Conservation (phyloP, 2,888 invertebrate species). For the Sphaerophoria rueppellii region DNA sequence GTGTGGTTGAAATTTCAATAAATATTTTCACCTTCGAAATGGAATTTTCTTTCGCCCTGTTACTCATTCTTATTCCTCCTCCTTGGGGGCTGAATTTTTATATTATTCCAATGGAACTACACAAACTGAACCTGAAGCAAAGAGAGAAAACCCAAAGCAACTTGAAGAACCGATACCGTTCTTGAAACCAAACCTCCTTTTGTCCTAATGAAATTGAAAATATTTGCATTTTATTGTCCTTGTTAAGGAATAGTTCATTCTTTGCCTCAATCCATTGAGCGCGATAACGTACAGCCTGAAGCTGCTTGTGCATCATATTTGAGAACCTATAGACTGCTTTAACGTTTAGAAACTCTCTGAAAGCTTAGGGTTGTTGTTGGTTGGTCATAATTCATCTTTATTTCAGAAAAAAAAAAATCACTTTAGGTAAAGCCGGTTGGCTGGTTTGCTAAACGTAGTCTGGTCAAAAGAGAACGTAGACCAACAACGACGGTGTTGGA, state of each 20-base stretch:
- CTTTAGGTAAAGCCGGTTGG: constrained; percentile 59
- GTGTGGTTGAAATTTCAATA: constrained; percentile 64
- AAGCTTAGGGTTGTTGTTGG: constrained; percentile 1
- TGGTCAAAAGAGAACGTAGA: constrained; percentile 40
- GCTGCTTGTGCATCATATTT: constrained; percentile 13
- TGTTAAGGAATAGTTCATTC: constrained; percentile 68
- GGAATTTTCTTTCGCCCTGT: constrained; percentile 46
- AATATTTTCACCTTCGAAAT: constrained; percentile 54
- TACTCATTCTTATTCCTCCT: not conserved
- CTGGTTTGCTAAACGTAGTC: constrained; percentile 38
- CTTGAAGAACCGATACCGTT: constrained; percentile 36
- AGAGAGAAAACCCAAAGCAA: constrained; percentile 12
- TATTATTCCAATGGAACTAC: not conserved
- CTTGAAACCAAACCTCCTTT: constrained; percentile 23
- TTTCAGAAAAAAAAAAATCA: constrained; percentile 64
- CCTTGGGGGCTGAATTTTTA: not conserved
- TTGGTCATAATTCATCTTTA: constrained; percentile 70
- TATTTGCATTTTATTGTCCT: constrained; percentile 73
- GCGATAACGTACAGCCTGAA: not conserved
- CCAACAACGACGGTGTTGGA: not conserved
- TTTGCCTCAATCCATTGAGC: constrained; percentile 34
- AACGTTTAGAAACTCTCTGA: constrained; percentile 19
- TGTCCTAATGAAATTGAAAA: constrained; percentile 66
- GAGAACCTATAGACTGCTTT: not conserved
- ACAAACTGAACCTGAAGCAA: not conserved